Evolutionary conservation across 2,113 vertebrate species (phyloP), one percentile per base, ranked within the genome.

Genomic region (Neoarius graeffei): DNA sequence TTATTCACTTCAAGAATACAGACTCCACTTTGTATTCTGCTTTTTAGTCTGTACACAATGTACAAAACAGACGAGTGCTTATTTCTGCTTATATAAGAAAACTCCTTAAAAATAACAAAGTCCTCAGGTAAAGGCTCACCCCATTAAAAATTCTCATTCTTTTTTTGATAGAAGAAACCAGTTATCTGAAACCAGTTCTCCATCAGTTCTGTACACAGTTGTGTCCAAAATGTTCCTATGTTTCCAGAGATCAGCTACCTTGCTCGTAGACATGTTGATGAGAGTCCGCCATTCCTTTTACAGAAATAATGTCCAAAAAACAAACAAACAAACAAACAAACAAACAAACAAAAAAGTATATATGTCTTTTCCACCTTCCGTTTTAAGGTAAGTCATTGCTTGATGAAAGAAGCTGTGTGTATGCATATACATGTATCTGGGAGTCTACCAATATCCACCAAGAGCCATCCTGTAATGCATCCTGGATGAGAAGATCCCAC

Each of bases 31-130:
- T 89, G 91, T 91, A 92, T 84, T 80, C 80, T 85, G 81, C 54
- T 60, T 76, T 76, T 76, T 92, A 89, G 91, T 88, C 86, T 91
- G 87, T 92, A 93, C 91, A 92, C 87, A 90, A 89, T 89, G 82
- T 89, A 90, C 91, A 92, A 93, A 92, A 91, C 88, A 93, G 92
- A 90, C 87, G 93, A 94, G 93, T 92, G 93, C 93, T 92, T 93
- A 23, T 81, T 84, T 86, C 89, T 91, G 62, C 60, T 91, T 85
- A 87, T 90, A 85, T 92, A 89, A 88, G 86, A 90, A 86, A 88
- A 91, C 85, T 89, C 59, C 67, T 88, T 81, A 81, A 90, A 90
- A 91, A 90, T n/a, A 85, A 88, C 71, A 59, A 66, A 86, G 89
- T 88, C 90, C 91, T 91, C 93, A 92, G 93, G 93, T 90, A 89